These are phyloP conservation scores for Tholera decimalis DNA, from an alignment of 2,888 invertebrate genomes.

Conservation along the genomic window DNA sequence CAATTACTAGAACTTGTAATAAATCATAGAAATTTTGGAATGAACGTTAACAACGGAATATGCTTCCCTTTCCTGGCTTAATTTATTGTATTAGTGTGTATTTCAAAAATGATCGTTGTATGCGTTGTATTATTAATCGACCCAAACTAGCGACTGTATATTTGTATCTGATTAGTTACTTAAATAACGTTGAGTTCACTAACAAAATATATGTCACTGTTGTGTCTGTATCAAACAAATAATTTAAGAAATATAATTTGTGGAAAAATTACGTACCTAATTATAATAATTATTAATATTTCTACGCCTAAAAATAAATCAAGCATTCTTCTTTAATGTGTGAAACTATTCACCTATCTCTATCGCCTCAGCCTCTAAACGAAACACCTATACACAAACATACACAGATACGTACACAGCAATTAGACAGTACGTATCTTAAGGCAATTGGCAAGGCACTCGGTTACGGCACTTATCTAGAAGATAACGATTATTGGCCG, in stretches of 20 bases:
- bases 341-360: slow-evolving; percentile 17
- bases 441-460: slow-evolving; percentile 82
- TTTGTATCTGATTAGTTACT: no score
- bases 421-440: slow-evolving; percentile 81
- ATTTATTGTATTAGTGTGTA: slow-evolving; percentile 37
- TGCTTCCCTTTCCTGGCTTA: slow-evolving; percentile 35
- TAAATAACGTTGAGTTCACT: no score
- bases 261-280: no score
- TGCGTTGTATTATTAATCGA: no score
- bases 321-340: slow-evolving; percentile 5
- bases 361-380: slow-evolving; percentile 30
- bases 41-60: slow-evolving; percentile 44
- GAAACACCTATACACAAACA: slow-evolving; percentile 40
- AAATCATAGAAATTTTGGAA: slow-evolving; percentile 53
- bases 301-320: not conserved
- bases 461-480: slow-evolving; percentile 80
- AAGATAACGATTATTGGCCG: slow-evolving; percentile 86
- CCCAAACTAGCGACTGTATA: no score
- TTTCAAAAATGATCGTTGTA: not conserved
- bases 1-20: slow-evolving; percentile 51
- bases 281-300: not conserved
- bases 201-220: no score
- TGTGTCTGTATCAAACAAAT: no score
- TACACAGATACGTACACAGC: slow-evolving; percentile 51
- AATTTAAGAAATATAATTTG: no score